These are phyloP conservation scores for Melanotaenia maccullochi DNA, from an alignment of 2,797 vertebrate species.

Conservation along the genomic window DNA sequence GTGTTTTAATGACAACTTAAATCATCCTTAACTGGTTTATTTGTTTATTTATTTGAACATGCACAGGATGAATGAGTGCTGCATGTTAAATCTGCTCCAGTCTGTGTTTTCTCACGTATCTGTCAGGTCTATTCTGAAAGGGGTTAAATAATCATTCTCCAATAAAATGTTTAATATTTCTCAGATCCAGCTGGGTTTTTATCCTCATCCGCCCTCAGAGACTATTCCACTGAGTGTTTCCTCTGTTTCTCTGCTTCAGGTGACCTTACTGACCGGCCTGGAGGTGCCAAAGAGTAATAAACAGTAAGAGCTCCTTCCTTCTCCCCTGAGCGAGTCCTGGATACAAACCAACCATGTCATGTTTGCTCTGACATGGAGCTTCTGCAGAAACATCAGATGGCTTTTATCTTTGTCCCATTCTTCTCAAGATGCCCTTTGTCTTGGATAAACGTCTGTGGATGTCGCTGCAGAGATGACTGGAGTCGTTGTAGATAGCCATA, in stretches of 20 bases:
- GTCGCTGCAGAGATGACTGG: conserved; percentile 18
- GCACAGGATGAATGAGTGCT: too few species aligned
- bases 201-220: too few species aligned
- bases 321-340: conserved; percentile 24
- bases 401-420: conserved; percentile 7
- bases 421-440: conserved; percentile 44
- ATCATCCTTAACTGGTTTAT: background rate
- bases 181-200: background rate
- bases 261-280: conserved; percentile 93
- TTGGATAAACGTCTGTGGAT: conserved; percentile 19
- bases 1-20: background rate
- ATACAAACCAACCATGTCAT: conserved; percentile 52
- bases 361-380: conserved; percentile 17
- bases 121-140: background rate
- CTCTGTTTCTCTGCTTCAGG: conserved; percentile 81
- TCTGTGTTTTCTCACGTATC: background rate
- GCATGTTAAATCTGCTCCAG: background rate
- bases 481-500: conserved; percentile 13
- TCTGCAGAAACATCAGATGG: conserved; percentile 32
- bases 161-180: background rate
- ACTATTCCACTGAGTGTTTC: background rate
- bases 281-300: conserved; percentile 89
- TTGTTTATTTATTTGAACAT: too few species aligned
- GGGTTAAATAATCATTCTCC: background rate
- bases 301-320: conserved; percentile 62